phyloP scores from a whole-genome alignment of 53 echinoderm and acorn worm species.

The Arbacia lixula region DNA sequence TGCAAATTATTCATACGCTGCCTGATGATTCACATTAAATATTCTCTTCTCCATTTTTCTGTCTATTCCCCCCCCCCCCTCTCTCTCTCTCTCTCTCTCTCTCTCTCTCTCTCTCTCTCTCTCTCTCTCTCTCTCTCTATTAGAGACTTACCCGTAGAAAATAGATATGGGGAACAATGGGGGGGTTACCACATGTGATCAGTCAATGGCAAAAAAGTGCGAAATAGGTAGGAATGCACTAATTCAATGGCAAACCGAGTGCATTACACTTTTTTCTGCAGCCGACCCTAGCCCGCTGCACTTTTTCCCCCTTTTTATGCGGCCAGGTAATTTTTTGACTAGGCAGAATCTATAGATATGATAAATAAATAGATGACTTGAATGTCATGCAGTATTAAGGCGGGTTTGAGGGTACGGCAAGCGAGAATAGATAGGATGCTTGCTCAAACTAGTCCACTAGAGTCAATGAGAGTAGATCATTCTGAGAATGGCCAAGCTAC shows the following conservation, averaged over 20 bases:
- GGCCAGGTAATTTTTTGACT: conserved; percentile 9
- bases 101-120: too few species aligned
- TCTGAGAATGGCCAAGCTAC: too few species aligned
- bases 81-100: too few species aligned
- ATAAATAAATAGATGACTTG: conserved; percentile 50
- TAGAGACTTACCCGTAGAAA: background rate
- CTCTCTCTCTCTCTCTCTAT: background rate
- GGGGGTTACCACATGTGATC: conserved; percentile 7
- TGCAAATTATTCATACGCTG: conserved; percentile 3
- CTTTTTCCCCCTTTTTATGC: too few species aligned
- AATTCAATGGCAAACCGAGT: conserved; percentile 22
- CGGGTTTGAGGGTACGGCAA: background rate
- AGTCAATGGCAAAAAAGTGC: conserved; percentile 32
- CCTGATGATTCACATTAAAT: conserved; percentile 32
- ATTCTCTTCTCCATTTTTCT: too few species aligned
- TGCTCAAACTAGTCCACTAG: too few species aligned
- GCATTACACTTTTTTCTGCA: conserved; percentile 43
- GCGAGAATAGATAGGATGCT: too few species aligned
- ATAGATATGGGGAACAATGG: conserved; percentile 16
- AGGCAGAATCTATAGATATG: conserved; percentile 16
- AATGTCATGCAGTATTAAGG: conserved; percentile 49
- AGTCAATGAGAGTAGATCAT: too few species aligned
- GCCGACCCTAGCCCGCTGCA: conserved; percentile 31
- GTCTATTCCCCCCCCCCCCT: too few species aligned
- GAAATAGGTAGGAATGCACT: conserved; percentile 44